These are phyloP conservation scores for Lysiphlebus fabarum DNA, from an alignment of 1,140 invertebrate genomes.

Conservation along the genomic window DNA sequence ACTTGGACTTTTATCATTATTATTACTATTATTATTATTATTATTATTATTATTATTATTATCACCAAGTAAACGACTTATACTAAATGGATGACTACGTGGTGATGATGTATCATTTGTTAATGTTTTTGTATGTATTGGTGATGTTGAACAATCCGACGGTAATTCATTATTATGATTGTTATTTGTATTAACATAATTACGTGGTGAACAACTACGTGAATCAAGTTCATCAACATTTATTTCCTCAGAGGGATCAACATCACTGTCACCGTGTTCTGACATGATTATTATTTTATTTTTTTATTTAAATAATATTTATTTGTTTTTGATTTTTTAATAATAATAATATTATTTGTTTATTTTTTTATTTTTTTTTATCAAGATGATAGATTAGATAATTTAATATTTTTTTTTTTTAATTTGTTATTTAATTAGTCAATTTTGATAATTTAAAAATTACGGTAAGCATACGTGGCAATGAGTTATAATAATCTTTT, in stretches of 20 bases:
- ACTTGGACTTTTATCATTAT: conserved; percentile 35
- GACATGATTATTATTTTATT: conserved; percentile 37
- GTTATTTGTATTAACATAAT: conserved; percentile 33
- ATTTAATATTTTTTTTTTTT: too few relatives aligned
- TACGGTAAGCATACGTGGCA: conserved; percentile 25
- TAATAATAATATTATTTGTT: too few relatives aligned
- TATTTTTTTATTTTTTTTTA: too few relatives aligned
- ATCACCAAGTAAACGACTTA: conserved; percentile 54
- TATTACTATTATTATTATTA: conserved; percentile 35
- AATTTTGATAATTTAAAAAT: conserved; percentile 28
- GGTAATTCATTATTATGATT: conserved; percentile 31
- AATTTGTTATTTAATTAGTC: not conserved
- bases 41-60: conserved; percentile 30
- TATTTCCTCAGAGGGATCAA: conserved; percentile 50
- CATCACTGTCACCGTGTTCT: conserved; percentile 46
- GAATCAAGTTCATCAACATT: conserved; percentile 52
- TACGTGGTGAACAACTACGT: conserved; percentile 42
- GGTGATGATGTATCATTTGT: conserved; percentile 37
- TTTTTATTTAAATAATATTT: not conserved
- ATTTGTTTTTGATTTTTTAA: too few relatives aligned
- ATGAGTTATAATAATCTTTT: conserved; percentile 23
- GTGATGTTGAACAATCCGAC: conserved; percentile 46
- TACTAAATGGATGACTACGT: conserved; percentile 55
- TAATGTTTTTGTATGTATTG: conserved; percentile 35
- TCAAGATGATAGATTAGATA: not conserved